A percentile compares a stretch with the other conserved stretches of the same genome.
Evolutionary conservation across 2,888 invertebrate genomes (phyloP).

Genomic region (Sphaerophoria taeniata): DNA sequence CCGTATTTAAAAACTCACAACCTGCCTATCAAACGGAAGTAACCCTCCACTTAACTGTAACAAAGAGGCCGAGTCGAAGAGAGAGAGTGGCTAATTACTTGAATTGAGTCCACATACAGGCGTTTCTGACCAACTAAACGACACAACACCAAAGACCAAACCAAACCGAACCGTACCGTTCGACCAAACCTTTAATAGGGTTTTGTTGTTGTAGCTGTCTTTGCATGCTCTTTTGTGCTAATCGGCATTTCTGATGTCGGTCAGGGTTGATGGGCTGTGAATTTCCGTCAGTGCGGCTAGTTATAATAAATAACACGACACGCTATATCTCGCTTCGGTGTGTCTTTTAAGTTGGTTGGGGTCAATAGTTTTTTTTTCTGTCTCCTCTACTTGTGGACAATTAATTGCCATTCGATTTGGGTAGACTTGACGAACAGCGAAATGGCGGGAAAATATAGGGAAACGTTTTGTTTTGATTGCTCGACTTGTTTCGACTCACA

Average conservation of each 20-base stretch:
- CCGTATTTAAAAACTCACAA: neutral
- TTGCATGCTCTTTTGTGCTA: conserved; percentile 22
- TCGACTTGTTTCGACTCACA: conserved; percentile 26
- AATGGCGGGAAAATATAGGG: neutral
- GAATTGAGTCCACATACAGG: conserved; percentile 32
- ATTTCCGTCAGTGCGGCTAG: conserved; percentile 41
- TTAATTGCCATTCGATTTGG: conserved; percentile 68
- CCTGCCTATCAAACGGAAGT: conserved; percentile 37
- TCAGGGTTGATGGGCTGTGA: conserved; percentile 72
- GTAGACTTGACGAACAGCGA: neutral
- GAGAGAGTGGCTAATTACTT: conserved; percentile 17
- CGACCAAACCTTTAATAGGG: conserved; percentile 24
- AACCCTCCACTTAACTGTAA: conserved; percentile 52
- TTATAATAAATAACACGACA: conserved; percentile 49
- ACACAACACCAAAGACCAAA: conserved; percentile 8
- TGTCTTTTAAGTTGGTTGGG: conserved; percentile 33
- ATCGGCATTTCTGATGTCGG: conserved; percentile 59
- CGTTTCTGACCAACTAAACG: conserved; percentile 54
- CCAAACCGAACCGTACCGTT: neutral
- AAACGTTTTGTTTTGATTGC: conserved; percentile 62
- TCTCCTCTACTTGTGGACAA: conserved; percentile 43
- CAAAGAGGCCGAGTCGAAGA: neutral
- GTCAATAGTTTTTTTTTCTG: conserved; percentile 28
- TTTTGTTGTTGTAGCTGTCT: neutral
- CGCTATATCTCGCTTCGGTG: conserved; percentile 38